Base-by-base conservation (phyloP, 2,888 invertebrate species). In the Hirtodrosophila alboralis region DNA sequence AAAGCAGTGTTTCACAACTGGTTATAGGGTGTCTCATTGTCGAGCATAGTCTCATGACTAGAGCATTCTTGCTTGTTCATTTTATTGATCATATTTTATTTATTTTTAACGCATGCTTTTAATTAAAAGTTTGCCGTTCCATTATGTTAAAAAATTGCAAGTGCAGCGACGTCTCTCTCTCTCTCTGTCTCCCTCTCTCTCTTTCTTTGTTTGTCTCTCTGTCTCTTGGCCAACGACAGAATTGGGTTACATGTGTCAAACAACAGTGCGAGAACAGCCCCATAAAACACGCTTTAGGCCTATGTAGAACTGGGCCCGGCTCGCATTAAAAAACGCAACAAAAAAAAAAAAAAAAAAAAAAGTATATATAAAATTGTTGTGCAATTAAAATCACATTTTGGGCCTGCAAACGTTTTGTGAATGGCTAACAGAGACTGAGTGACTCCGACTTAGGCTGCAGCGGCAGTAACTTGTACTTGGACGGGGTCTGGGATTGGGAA, bases 211-310 rank as follows among this genome's bases (percentile, higher is more conserved):
- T 9, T 8, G n/a, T 21, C 12, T 37, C n/a, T 14, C 23, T 9
- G 9, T 13, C 7, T 28, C 33, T 31, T 33, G 23, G 38, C 6
- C 44, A 38, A 71, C 71, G 77, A 88, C 88, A 87, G 87, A 87
- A 81, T 87, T 83, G 77, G 87, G 87, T 88, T 87, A 76, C 77
- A 75, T 84, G 68, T 86, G 84, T 86, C 66, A 59, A 41, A 56
- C 38, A 33, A 38, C 38, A 47, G 49, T 53, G 27, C 31, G 44
- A 70, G 56, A 64, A 59, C 41, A 60, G 52, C 59, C 67, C 59
- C 76, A 75, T 62, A 75, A 76, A 71, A 66, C 71, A 70, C 61
- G 47, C 57, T 69, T 56, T 59, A 67, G 63, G 63, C 74, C 70
- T 72, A 61, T 65, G 67, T 59, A 77, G 70, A 81, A 84, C 83